Base-by-base conservation (phyloP, 2,888 invertebrate genomes). In the Drosophila lutescens region DNA sequence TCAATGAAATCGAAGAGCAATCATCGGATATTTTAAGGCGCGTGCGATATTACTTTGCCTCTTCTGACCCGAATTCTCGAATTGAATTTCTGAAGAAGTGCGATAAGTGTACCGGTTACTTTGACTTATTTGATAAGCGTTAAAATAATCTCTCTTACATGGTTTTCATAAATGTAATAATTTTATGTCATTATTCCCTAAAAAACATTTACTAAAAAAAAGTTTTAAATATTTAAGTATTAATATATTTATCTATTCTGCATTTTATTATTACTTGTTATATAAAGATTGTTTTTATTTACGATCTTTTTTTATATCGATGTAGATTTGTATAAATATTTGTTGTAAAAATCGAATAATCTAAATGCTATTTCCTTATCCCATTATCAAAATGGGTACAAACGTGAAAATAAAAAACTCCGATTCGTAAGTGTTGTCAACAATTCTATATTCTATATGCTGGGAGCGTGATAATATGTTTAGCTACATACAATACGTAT, bases 401-500 rank as follows among this genome's bases (percentile, higher is more conserved):
- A 34, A 12, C 34, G 12, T 6, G 17, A 2, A n/a, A 55, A 17
- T n/a, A 40, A 40, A 30, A 10, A 12, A 57, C n/a, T 38, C n/a
- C 2, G 10, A 40, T n/a, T n/a, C 54, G 4, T 17, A 12, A 56
- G 15, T 30, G 4, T 58, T 20, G 8, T 58, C n/a, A 46, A 62
- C 36, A 60, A 41, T 9, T 15, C 20, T 57, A 56, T 59, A 40
- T 56, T 59, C 41, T 56, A 56, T 56, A 56, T 23, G 13, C 13
- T 32, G 41, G 60, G n/a, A 5, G 17, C 20, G 44, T 44, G 13
- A 26, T 47, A 46, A 7, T 23, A 20, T 32, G 34, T 46, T 61
- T 15, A 32, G 4, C 20, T 46, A 46, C 17, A 65, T 50, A 44
- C 20, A 53, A 49, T 53, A 67, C 65, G 68, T 46, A 46, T 46